Conservation (phyloP, 2,888 invertebrate species). For the Xiphydria camelus region DNA sequence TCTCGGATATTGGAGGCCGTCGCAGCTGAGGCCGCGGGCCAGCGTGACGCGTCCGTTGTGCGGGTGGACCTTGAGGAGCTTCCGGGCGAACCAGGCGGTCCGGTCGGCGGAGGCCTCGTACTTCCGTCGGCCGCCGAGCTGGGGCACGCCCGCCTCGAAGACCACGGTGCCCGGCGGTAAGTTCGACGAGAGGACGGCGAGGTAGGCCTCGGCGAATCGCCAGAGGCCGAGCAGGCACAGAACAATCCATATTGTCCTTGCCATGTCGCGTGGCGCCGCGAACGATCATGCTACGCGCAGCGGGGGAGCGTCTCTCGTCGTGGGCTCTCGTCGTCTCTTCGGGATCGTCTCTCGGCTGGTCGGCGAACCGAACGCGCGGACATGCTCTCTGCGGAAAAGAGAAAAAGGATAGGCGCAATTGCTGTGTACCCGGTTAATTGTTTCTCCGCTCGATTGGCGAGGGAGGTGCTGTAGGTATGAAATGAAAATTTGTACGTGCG, state of each 20-base stretch:
- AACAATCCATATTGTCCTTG: constrained; percentile 41
- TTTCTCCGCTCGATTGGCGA: no score
- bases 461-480: no score
- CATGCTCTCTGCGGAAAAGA: not conserved
- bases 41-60: constrained; percentile 77
- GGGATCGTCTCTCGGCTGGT: constrained; percentile 2
- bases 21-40: constrained; percentile 73
- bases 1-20: constrained; percentile 81
- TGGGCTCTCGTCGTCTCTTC: constrained; percentile 1
- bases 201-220: constrained; percentile 40
- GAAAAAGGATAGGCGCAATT: no score
- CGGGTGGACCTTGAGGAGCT: constrained; percentile 74
- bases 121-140: constrained; percentile 75
- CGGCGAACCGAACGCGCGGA: constrained; percentile 7
- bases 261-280: constrained; percentile 36
- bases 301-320: constrained; percentile 8
- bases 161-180: constrained; percentile 68
- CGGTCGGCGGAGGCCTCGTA: constrained; percentile 81
- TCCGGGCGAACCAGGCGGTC: constrained; percentile 81
- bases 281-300: constrained; percentile 4
- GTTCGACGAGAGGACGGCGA: constrained; percentile 52
- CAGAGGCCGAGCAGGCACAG: constrained; percentile 28
- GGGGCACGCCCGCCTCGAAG: constrained; percentile 80
- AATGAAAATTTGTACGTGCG: no score
- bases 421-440: no score